Percentiles rank a stretch among this genome's conserved stretches.
These are phyloP conservation scores for Oreocharis arfaki DNA, from an alignment of 2,113 vertebrate genomes.

Conservation along the genomic window DNA sequence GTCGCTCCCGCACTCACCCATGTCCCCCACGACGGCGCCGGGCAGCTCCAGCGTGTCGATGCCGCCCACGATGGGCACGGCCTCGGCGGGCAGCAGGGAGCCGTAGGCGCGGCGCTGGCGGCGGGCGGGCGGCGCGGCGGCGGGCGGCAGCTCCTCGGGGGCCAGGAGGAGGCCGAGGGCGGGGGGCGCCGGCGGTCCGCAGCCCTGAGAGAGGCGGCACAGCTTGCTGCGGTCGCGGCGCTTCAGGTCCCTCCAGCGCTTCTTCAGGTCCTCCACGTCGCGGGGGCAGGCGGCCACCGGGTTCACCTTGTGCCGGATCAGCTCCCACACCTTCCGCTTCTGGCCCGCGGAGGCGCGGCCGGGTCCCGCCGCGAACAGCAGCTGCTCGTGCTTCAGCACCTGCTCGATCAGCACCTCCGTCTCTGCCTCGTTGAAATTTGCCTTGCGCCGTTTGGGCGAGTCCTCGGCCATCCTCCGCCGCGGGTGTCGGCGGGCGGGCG, in stretches of 20 bases:
- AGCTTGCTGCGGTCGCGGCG: constrained; percentile 63
- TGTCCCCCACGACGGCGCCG: constrained; percentile 10
- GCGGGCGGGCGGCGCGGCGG: background rate
- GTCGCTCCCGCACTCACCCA: constrained; percentile 2
- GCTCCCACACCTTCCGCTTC: constrained; percentile 53
- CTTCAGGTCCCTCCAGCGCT: constrained; percentile 64
- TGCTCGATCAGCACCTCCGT: constrained; percentile 65
- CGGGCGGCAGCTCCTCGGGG: background rate
- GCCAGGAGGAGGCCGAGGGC: constrained; percentile 33
- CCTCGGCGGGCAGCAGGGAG: background rate
- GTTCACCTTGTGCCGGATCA: constrained; percentile 64
- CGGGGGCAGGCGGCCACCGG: constrained; percentile 62
- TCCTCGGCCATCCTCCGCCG: constrained; percentile 32
- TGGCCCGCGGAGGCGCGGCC: constrained; percentile 34
- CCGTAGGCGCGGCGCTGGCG: background rate
- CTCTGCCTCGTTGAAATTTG: constrained; percentile 66
- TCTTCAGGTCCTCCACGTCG: constrained; percentile 62
- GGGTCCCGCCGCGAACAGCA: constrained; percentile 40
- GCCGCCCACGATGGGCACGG: constrained; percentile 52
- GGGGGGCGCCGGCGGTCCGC: background rate
- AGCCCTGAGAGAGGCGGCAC: constrained; percentile 44
- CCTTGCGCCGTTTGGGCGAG: constrained; percentile 60
- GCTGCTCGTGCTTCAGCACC: constrained; percentile 62
- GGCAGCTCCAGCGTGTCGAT: constrained; percentile 63
- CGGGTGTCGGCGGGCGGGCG: background rate